These are phyloP conservation scores for Nebria ingens DNA, from an alignment of 1,140 invertebrate species.

Conservation along the genomic window DNA sequence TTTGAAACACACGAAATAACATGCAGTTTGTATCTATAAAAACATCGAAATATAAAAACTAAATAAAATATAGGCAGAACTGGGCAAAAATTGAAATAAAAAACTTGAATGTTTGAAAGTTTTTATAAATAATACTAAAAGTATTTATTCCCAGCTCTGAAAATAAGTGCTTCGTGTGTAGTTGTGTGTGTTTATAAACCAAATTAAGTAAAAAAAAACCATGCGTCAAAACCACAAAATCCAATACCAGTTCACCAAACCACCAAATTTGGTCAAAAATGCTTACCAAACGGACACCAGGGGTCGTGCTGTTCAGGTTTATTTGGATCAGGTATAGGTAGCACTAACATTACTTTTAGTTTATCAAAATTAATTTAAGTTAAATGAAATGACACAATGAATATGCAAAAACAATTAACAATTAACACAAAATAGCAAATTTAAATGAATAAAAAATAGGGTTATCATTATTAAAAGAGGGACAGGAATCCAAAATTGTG, in stretches of 20 bases:
- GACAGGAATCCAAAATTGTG: constrained; percentile 6
- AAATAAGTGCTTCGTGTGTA: neutral
- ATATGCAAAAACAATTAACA: constrained; percentile 20
- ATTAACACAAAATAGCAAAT: constrained; percentile 17
- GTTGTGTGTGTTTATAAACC: neutral
- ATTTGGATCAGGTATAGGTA: constrained; percentile 71
- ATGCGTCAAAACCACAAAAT: constrained; percentile 15
- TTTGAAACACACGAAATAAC: neutral
- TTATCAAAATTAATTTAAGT: constrained; percentile 22
- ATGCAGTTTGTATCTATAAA: constrained; percentile 3
- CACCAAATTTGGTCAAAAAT: too few species aligned
- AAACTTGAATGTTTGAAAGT: too few species aligned
- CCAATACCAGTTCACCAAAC: neutral
- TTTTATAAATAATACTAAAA: too few species aligned
- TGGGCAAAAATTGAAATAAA: too few species aligned
- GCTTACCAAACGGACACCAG: constrained; percentile 72
- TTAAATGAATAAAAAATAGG: constrained; percentile 18
- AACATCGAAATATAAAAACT: constrained; percentile 12
- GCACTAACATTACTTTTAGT: constrained; percentile 56
- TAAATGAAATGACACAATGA: constrained; percentile 21
- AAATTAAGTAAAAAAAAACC: constrained; percentile 17
- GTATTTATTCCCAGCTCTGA: too few species aligned
- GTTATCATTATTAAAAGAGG: constrained; percentile 19
- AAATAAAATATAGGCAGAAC: too few species aligned
- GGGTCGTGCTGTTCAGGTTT: constrained; percentile 78